phyloP scores from a whole-genome alignment of 2,797 vertebrate species.

The Sparus aurata region DNA sequence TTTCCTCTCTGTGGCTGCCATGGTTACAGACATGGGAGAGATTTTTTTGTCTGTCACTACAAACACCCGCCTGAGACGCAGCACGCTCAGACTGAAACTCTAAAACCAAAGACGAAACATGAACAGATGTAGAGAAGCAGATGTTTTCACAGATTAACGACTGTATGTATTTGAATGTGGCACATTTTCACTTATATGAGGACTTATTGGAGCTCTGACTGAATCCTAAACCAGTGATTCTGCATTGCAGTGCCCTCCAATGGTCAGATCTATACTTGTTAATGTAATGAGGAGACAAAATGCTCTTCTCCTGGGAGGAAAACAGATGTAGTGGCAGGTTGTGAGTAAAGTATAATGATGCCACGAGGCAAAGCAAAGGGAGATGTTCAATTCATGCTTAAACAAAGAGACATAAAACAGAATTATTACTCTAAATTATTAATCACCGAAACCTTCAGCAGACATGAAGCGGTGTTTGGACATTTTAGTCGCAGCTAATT shows the following conservation, averaged over 20 bases:
- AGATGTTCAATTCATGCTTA: neutral
- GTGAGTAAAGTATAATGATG: constrained; percentile 5
- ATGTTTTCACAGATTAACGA: constrained; percentile 2
- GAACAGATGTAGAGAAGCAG: neutral
- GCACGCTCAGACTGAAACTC: constrained; percentile 10
- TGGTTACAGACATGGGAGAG: constrained; percentile 73
- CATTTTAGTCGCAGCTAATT: neutral
- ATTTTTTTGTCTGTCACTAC: constrained; percentile 45
- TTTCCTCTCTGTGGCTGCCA: constrained; percentile 59
- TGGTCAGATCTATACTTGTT: constrained; percentile 56
- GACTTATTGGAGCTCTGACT: constrained; percentile 1
- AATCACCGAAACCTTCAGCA: neutral
- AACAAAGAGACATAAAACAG: neutral
- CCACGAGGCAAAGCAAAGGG: neutral
- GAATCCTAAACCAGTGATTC: constrained; percentile 41
- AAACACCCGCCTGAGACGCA: constrained; percentile 36
- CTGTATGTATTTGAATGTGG: neutral
- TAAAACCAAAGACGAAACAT: constrained; percentile 26
- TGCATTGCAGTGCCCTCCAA: constrained; percentile 78
- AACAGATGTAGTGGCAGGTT: constrained; percentile 39
- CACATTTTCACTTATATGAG: constrained; percentile 14
- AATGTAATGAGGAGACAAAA: constrained; percentile 24
- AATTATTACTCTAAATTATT: neutral
- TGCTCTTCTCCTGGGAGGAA: constrained; percentile 43
- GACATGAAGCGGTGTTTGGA: neutral